Evolutionary conservation across 2,797 vertebrate species (phyloP).

Genomic region (Sciurus vulgaris): DNA sequence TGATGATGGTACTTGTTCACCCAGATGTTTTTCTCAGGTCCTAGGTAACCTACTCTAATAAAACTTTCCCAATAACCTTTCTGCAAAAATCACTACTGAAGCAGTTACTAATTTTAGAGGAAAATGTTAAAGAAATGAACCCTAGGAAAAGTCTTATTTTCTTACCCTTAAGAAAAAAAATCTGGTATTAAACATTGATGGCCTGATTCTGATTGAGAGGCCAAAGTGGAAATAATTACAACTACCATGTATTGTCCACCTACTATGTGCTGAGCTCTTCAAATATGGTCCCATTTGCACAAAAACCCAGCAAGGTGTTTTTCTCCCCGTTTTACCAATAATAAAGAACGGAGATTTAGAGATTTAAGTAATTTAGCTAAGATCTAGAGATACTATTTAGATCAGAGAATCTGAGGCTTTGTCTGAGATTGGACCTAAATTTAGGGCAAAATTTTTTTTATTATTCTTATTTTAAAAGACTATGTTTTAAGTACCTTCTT

Average conservation of each 20-base stretch:
- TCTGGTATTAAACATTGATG: not conserved
- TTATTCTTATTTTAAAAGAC: too few species aligned
- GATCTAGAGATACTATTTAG: not conserved
- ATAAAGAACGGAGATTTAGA: not conserved
- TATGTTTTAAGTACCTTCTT: not conserved
- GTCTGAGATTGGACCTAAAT: not conserved
- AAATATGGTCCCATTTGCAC: not conserved
- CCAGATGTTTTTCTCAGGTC: not conserved
- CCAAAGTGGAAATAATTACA: not conserved
- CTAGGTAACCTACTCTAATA: not conserved
- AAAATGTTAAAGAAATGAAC: not conserved
- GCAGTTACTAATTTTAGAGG: not conserved
- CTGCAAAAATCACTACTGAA: constrained; percentile 30
- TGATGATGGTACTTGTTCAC: not conserved
- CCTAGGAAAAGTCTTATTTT: not conserved
- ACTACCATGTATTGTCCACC: not conserved
- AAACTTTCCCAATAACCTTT: not conserved
- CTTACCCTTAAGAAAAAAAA: not conserved
- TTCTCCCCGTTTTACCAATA: not conserved
- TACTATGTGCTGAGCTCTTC: not conserved
- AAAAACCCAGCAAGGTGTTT: not conserved
- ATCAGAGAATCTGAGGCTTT: constrained; percentile 6
- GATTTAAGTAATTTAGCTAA: not conserved
- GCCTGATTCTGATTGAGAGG: not conserved
- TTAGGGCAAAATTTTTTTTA: not conserved